A percentile compares a stretch with the other conserved stretches of the same genome.
These are phyloP conservation scores for Pimpla rufipes DNA, from an alignment of 2,888 invertebrate genomes.

Conservation along the genomic window DNA sequence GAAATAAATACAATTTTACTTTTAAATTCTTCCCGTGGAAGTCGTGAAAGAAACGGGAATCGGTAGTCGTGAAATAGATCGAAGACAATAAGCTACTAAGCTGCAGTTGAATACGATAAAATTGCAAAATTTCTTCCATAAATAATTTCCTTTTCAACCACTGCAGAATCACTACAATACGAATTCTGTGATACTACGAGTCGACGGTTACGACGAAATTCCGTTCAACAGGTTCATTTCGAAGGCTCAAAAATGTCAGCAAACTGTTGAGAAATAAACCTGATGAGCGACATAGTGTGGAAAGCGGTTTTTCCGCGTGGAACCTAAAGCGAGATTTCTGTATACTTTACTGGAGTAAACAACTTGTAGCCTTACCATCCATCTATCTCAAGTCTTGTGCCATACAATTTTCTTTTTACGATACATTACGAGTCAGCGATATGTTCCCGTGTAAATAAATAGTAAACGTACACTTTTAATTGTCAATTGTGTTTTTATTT, in stretches of 20 bases:
- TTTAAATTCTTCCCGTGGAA: neutral
- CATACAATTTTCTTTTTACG: slow-evolving; percentile 48
- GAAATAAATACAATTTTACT: neutral
- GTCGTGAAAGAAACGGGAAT: slow-evolving; percentile 19
- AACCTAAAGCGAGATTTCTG: neutral
- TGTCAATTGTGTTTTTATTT: slow-evolving; percentile 30
- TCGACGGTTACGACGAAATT: neutral
- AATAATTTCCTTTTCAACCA: slow-evolving; percentile 15
- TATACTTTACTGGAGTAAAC: neutral
- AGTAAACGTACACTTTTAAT: slow-evolving; percentile 22
- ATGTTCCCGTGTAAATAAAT: slow-evolving; percentile 62
- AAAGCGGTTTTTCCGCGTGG: no score
- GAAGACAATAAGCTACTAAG: slow-evolving; percentile 51
- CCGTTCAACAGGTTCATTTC: neutral
- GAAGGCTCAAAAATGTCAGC: neutral
- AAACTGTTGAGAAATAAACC: neutral
- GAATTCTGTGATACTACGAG: slow-evolving; percentile 47
- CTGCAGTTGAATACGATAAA: slow-evolving; percentile 6
- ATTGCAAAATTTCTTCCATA: slow-evolving; percentile 16
- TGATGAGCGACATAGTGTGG: neutral
- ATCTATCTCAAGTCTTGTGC: slow-evolving; percentile 42
- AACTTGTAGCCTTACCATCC: slow-evolving; percentile 3
- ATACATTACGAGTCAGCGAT: neutral
- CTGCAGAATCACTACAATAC: neutral
- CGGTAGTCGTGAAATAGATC: slow-evolving; percentile 8